A percentile compares a stretch with the other conserved stretches of the same genome.
phyloP scores from a whole-genome alignment of 30 jellyfish, hydroid and myxozoan genomes.

The Cassiopea xamachana region DNA sequence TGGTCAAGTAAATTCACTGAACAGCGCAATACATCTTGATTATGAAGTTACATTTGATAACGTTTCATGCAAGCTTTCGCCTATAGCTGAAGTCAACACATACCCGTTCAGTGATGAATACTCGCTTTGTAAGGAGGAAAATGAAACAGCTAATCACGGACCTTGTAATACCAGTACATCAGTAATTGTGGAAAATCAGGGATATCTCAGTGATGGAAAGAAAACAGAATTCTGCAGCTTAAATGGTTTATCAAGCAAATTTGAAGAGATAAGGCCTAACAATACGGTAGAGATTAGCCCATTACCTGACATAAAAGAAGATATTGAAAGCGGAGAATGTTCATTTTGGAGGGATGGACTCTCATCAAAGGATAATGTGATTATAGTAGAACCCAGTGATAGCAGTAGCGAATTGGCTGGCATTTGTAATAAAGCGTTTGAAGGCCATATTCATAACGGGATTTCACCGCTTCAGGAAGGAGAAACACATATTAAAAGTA shows the following conservation, averaged over 20 bases:
- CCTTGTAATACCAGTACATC: neutral
- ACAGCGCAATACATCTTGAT: neutral
- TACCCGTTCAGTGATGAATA: neutral
- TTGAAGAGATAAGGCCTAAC: constrained; percentile 16
- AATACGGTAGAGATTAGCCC: constrained; percentile 36
- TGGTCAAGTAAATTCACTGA: neutral
- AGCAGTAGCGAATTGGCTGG: constrained; percentile 5
- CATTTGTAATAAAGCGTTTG: neutral
- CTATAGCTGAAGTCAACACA: neutral
- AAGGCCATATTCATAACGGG: neutral
- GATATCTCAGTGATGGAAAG: neutral
- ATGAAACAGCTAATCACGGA: neutral
- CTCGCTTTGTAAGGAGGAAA: neutral
- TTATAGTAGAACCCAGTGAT: constrained; percentile 9
- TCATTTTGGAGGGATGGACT: constrained; percentile 33
- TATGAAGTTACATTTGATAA: neutral
- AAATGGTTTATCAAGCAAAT: constrained; percentile 10
- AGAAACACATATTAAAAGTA: neutral
- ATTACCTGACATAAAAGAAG: constrained; percentile 21
- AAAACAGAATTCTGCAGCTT: neutral
- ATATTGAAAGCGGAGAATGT: constrained; percentile 26
- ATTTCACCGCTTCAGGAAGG: neutral
- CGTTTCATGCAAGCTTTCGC: neutral
- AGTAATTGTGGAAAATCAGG: neutral
- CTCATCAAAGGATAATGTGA: constrained; percentile 5